Conservation (phyloP, 2,797 vertebrate species). For the Apodemus agrarius region DNA sequence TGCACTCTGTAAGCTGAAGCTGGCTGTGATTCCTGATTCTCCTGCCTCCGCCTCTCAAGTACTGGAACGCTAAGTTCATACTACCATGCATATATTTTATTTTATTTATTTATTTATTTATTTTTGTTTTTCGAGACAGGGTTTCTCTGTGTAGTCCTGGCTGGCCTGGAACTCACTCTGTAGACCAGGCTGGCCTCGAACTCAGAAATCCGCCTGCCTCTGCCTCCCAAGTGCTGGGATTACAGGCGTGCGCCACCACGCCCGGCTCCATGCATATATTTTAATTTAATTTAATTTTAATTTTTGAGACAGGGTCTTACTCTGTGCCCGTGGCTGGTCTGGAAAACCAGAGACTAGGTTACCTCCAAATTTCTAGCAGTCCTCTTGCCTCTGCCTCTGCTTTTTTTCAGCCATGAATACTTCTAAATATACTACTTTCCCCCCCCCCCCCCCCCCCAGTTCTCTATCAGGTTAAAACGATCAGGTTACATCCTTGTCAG, state of each 20-base stretch:
- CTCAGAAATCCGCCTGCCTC: too few species aligned
- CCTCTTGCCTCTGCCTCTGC: not conserved
- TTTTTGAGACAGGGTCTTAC: not conserved
- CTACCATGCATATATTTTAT: not conserved
- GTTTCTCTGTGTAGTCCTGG: not conserved
- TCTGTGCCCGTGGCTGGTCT: not conserved
- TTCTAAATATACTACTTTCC: conserved; percentile 34
- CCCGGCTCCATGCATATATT: not conserved
- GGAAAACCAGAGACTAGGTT: not conserved
- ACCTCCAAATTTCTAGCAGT: not conserved
- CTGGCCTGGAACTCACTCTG: not conserved
- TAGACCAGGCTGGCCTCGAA: too few species aligned
- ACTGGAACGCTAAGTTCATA: not conserved
- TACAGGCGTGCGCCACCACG: too few species aligned
- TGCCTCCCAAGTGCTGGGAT: too few species aligned
- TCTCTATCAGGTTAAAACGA: conserved; percentile 54
- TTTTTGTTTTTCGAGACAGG: not conserved
- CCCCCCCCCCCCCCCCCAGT: not conserved
- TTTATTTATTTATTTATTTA: not conserved
- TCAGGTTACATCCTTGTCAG: not conserved
- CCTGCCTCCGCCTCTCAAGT: not conserved
- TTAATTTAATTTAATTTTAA: not conserved
- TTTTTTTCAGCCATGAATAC: conserved; percentile 41
- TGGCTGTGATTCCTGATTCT: not conserved
- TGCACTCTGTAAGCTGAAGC: not conserved